phyloP scores from a whole-genome alignment of 2,888 invertebrate genomes.

The Ectemnius lituratus region DNA sequence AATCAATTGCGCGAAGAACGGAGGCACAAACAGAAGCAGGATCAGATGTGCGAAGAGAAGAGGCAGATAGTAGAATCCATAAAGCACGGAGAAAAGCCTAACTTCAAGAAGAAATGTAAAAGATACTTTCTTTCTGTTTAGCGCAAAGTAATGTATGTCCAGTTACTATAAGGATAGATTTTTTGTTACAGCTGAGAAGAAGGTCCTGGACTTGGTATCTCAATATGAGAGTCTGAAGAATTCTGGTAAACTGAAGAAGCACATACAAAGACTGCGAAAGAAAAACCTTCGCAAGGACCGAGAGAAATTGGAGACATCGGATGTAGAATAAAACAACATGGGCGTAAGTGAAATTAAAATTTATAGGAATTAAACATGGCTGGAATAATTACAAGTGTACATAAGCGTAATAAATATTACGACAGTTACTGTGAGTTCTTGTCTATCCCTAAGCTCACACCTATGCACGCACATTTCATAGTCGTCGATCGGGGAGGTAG shows the following conservation, averaged over 20 bases:
- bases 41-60: constrained; percentile 80
- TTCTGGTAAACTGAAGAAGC: constrained; percentile 87
- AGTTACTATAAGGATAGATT: neutral
- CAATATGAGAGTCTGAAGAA: constrained; percentile 90
- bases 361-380: constrained; percentile 32
- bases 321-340: constrained; percentile 26
- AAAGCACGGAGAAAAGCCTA: constrained; percentile 85
- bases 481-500: constrained; percentile 41
- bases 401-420: constrained; percentile 43
- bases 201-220: constrained; percentile 86
- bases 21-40: constrained; percentile 80
- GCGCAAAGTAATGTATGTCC: constrained; percentile 43
- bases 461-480: neutral
- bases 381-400: constrained; percentile 36
- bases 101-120: constrained; percentile 86
- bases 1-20: constrained; percentile 87
- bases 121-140: constrained; percentile 51
- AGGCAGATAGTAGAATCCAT: constrained; percentile 81
- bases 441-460: neutral
- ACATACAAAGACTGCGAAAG: constrained; percentile 89
- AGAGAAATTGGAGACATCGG: constrained; percentile 51
- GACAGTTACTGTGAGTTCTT: constrained; percentile 12
- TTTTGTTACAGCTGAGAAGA: constrained; percentile 84
- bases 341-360: constrained; percentile 32
- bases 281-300: constrained; percentile 80